Percentiles rank a stretch among this genome's conserved stretches.
Conservation (phyloP, 2,797 vertebrate species). For the Darevskia nairensis region DNA sequence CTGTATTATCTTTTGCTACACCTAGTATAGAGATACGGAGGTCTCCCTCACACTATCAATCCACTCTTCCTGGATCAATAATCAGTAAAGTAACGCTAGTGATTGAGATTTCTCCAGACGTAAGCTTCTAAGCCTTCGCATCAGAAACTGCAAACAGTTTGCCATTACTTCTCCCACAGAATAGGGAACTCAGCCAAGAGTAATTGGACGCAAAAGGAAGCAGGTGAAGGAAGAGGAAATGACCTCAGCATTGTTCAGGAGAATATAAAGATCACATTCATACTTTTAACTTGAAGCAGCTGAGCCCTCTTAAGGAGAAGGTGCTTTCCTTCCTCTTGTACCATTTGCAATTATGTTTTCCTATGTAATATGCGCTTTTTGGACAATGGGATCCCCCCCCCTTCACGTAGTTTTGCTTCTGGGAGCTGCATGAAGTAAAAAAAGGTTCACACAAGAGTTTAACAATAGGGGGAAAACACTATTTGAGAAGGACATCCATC, state of each 20-base stretch:
- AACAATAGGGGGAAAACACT: not conserved
- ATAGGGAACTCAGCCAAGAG: slow-evolving; percentile 23
- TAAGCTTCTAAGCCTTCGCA: slow-evolving; percentile 12
- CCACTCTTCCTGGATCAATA: not conserved
- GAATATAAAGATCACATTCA: not conserved
- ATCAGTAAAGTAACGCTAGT: not conserved
- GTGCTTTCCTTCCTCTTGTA: slow-evolving; percentile 7
- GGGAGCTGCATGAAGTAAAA: not conserved
- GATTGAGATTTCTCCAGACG: not conserved
- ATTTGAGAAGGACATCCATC: not conserved
- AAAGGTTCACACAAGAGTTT: not conserved
- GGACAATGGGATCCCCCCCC: not conserved
- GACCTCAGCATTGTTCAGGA: slow-evolving; percentile 16
- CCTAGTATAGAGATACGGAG: not conserved
- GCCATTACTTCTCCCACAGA: slow-evolving; percentile 1
- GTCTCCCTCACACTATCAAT: not conserved
- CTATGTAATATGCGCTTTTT: not conserved
- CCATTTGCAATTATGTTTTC: not conserved
- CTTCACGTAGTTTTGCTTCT: not conserved
- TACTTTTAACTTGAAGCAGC: slow-evolving; percentile 10
- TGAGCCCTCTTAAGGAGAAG: slow-evolving; percentile 7
- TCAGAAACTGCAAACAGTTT: slow-evolving; percentile 14
- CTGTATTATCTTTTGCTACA: not conserved
- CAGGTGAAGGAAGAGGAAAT: slow-evolving; percentile 38
- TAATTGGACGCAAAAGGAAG: not conserved